Percentiles rank a stretch among this genome's conserved stretches.
These are phyloP conservation scores for Tetramorium alpestre DNA, from an alignment of 1,140 invertebrate genomes.

Conservation along the genomic window DNA sequence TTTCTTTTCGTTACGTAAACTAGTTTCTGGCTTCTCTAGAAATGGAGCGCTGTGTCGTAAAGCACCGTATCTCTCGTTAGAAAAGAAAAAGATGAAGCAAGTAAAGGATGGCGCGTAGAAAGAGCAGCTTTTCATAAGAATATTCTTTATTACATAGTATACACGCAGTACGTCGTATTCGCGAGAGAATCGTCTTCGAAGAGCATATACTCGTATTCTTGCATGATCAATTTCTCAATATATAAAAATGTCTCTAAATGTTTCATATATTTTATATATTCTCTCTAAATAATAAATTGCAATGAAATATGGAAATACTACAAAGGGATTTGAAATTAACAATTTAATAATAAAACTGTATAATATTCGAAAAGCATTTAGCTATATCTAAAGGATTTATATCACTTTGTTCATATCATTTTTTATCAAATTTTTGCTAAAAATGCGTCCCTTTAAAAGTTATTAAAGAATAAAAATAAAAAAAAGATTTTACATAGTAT, in stretches of 20 bases:
- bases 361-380: background rate
- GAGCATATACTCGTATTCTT: background rate
- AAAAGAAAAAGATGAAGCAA: slow-evolving; percentile 14
- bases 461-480: background rate
- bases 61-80: slow-evolving; percentile 55
- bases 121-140: slow-evolving; percentile 37
- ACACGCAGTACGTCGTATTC: slow-evolving; percentile 24
- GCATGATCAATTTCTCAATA: background rate
- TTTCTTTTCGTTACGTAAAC: slow-evolving; percentile 65
- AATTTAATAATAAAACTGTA: background rate
- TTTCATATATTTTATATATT: background rate
- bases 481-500: background rate
- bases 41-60: background rate
- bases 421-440: background rate
- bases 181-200: slow-evolving; percentile 37
- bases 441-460: background rate
- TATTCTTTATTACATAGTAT: slow-evolving; percentile 25
- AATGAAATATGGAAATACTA: background rate
- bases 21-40: background rate
- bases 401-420: background rate
- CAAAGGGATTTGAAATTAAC: background rate
- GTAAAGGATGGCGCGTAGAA: slow-evolving; percentile 37
- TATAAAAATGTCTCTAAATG: background rate
- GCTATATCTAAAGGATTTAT: background rate
- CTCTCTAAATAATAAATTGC: background rate